Evolutionary conservation across 1,140 invertebrate species (phyloP), one percentile per base, ranked within the genome.

Genomic region (Agrypnia vestita): DNA sequence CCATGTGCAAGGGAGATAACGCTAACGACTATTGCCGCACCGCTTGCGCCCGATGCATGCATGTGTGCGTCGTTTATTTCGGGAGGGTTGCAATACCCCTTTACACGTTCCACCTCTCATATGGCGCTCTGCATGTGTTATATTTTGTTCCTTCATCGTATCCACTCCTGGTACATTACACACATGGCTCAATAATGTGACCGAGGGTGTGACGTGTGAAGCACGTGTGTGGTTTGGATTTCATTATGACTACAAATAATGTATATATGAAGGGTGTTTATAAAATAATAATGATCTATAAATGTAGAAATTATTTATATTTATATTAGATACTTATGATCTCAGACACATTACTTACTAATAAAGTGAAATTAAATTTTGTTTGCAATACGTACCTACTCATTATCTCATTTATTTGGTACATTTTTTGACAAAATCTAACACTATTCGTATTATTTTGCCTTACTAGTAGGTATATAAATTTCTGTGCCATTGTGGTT

Each of bases 1-100:
- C 4, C 25, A 73, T 12, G 67, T 72, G 55, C 12, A 51, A 51
- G 64, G 15, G 64, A 59, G 49, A 62, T 25, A 71, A 15, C 9
- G 43, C 1, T 1, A 59, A 12, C 6, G 67, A n/a, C 49, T 62
- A 72, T 43, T 46, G 51, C 44, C 53, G 44, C 61, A 51, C 43
- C 77, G 21, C 53, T 78, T 46, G 4, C 77, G 47, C 64, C 17
- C 9, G 8, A 76, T 13, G 44, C 46, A 55, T 73, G 49, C 44
- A 46, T 47, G 56, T 79, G 17, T 79, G 46, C 43, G 51, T 17
- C 19, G 51, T 71, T 62, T 76, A 80, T 80, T 76, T 80, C 53
- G 9, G 46, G 79, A 76, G 79, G 79, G 79, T 80, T 75, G 77
- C 77, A 78, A 43, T 78, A 72, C 67, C 51, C 64, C 67, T 62